Evolutionary conservation across 2,888 invertebrate species (phyloP), one percentile per base, ranked within the genome.

Genomic region (Euphydryas editha): DNA sequence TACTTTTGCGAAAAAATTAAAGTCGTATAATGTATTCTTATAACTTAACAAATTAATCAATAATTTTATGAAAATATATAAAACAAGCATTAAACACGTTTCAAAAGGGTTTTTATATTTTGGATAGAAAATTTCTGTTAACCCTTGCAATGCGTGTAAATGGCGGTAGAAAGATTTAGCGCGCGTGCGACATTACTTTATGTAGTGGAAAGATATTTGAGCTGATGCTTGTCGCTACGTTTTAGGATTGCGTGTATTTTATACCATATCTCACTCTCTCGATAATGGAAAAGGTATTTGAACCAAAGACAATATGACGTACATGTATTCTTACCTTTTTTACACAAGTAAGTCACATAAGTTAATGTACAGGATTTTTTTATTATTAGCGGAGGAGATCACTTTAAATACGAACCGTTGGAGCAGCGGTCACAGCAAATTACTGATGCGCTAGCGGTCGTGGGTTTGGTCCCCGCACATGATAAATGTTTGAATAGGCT

Each of bases 151-250:
- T 60, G 68, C 65, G 66, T 65, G 62, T 67, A 59, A 60, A 69
- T 64, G 67, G 65, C 59, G 60, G 69, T 65, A 60, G 73, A 69
- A 70, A 72, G 72, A 73, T 72, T 70, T 69, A 69, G 65, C 61
- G 58, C 54, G 64, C 64, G 62, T 66, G 66, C 70, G 68, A 70
- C 69, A 67, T 67, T 66, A 61, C 78, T 80, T 81, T 81, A 81
- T 82, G 83, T 81, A 77, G 78, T 74, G 79, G 79, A 82, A 82
- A 82, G 82, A 84, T 82, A 82, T 77, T 77, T 75, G 75, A 79
- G 74, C 75, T 75, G 79, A 80, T 80, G 75, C 76, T 76, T 67
- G 69, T 71, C 71, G 67, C 59, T 61, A 62, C 46, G 61, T 62
- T 61, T 64, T 46, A 51, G 56, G 44, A 42, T 24, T 57, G 36